A percentile compares a stretch with the other conserved stretches of the same genome.
Conservation (phyloP, 2,888 invertebrate genomes). For the Bugulina stolonifera region DNA sequence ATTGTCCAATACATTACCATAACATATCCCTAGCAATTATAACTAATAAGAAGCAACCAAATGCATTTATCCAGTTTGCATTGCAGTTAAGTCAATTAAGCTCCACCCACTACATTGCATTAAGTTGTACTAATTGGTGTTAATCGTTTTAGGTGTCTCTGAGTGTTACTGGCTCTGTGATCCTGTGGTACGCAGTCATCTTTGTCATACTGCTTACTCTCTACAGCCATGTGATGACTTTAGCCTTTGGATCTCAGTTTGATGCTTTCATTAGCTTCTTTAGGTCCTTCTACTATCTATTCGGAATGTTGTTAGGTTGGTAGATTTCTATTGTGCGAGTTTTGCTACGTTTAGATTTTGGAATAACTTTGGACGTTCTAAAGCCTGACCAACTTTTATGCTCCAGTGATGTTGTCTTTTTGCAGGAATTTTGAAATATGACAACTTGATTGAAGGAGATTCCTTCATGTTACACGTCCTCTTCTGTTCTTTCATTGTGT, state of each 20-base stretch:
- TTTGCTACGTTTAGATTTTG: too few species aligned
- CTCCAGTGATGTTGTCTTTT: not conserved
- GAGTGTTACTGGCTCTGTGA: not conserved
- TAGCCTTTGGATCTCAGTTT: constrained; percentile 8
- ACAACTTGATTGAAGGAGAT: constrained; percentile 5
- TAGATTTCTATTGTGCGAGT: too few species aligned
- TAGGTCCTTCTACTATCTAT: not conserved
- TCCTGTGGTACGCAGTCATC: not conserved
- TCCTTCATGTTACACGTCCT: not conserved
- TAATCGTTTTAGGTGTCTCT: constrained; percentile 13
- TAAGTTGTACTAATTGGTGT: too few species aligned
- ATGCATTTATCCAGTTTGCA: too few species aligned
- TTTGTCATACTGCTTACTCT: not conserved
- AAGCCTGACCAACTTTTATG: too few species aligned
- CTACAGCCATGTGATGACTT: constrained; percentile 2
- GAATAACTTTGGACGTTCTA: too few species aligned
- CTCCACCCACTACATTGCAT: too few species aligned
- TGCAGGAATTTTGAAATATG: constrained; percentile 20
- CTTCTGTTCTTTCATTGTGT: not conserved
- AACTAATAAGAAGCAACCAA: too few species aligned
- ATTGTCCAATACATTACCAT: too few species aligned
- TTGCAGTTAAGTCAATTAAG: too few species aligned
- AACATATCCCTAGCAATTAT: too few species aligned
- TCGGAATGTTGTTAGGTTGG: constrained; percentile 14
- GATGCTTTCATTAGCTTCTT: not conserved